Evolutionary conservation across 1,140 invertebrate species (phyloP).

Genomic region (Halesus radiatus): DNA sequence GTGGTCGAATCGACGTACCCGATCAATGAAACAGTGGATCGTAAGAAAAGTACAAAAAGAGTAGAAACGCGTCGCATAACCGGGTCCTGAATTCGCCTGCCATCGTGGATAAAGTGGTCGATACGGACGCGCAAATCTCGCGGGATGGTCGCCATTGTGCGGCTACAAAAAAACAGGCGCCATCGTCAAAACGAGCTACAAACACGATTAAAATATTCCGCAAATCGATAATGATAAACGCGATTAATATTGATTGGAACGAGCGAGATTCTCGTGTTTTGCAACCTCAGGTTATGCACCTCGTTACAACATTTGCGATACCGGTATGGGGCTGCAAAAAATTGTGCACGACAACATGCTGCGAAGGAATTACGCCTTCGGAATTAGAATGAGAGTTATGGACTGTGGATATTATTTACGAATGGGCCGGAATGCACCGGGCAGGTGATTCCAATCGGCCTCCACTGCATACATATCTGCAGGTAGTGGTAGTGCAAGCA

Average conservation of each 20-base stretch:
- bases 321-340: conserved; percentile 35
- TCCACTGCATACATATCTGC: background rate
- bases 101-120: background rate
- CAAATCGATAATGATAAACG: conserved; percentile 45
- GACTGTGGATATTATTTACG: conserved; percentile 43
- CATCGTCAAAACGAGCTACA: conserved; percentile 31
- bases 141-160: background rate
- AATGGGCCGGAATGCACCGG: conserved; percentile 42
- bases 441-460: conserved; percentile 43
- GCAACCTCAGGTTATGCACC: conserved; percentile 26
- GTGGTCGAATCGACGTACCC: conserved; percentile 40
- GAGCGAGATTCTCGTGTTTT: conserved; percentile 25
- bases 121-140: conserved; percentile 1
- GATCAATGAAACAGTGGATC: conserved; percentile 47
- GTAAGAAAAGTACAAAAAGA: conserved; percentile 35
- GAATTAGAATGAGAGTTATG: conserved; percentile 47
- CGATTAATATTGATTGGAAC: conserved; percentile 43
- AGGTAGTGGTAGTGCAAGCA: background rate
- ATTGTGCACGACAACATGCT: conserved; percentile 38
- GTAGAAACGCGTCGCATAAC: conserved; percentile 11
- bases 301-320: conserved; percentile 40
- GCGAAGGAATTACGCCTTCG: conserved; percentile 43
- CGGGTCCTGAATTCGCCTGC: conserved; percentile 13
- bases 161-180: conserved; percentile 37
- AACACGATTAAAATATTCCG: conserved; percentile 26